Base-by-base conservation (phyloP, 2,888 invertebrate genomes). In the Gandaritis pyraliata region DNA sequence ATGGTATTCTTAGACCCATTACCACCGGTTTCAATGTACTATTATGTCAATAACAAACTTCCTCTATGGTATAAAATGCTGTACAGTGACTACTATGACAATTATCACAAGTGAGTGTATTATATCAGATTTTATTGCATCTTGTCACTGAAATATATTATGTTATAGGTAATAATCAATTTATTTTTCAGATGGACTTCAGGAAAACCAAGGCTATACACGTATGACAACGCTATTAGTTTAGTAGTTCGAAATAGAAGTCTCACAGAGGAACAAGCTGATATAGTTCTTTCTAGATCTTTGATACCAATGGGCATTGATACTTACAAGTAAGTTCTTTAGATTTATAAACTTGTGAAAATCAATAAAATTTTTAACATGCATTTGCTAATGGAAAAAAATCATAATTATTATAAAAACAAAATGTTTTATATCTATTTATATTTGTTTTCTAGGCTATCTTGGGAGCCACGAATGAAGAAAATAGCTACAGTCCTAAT, bases 241-340 rank as follows among this genome's bases (percentile, higher is more conserved):
- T 80, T 86, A 18, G 60, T 93, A 6, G 81, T 80, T 52, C 75
- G 74, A 51, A 85, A 76, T 23, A 84, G 94, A 62, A 67, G 73
- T 0, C 68, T 94, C 38, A 83, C 83, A 2, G 74, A 80, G 51
- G 88, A 88, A 52, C 93, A 93, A 39, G 93, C 93, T 0, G 83
- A 88, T 68, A 75, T 85, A 0, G 72, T 94, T 2, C 76, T 94
- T 15, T 79, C 87, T 10, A 86, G 94, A 64, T 83, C 84, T 5
- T 75, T 93, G 12, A 77, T 87, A 16, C 83, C 87, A 33, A 77
- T 82, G 15, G 86, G 74, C 0, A 75, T 90, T 56, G 88, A 89
- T 13, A 80, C 84, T 61, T 94, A 87, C 68, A 83, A 75, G 88
- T 88, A 71, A 71, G 69, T 65, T 45, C 7, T 38, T 7, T 7